Conservation (phyloP, 2,888 invertebrate genomes). For the Acleris laterana region DNA sequence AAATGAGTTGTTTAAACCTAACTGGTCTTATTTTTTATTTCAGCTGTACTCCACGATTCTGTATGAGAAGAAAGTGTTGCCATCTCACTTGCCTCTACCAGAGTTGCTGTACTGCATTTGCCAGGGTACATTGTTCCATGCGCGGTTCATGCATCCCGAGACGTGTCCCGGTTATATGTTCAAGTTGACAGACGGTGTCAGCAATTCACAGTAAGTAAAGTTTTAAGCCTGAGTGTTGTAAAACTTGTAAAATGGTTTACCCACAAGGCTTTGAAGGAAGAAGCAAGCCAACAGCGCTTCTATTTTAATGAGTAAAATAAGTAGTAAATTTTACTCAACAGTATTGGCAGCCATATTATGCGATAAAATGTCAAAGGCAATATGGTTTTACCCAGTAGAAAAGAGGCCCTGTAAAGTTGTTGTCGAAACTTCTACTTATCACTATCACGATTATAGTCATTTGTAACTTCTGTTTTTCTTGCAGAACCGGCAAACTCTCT, state of each 20-base stretch:
- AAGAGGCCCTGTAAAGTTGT: too few species aligned
- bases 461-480: constrained; percentile 44
- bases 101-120: constrained; percentile 77
- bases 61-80: constrained; percentile 74
- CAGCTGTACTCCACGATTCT: constrained; percentile 75
- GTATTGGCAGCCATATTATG: too few species aligned
- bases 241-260: too few species aligned
- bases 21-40: constrained; percentile 33
- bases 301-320: too few species aligned
- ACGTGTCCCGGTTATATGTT: constrained; percentile 78
- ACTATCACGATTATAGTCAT: background rate
- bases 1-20: too few species aligned
- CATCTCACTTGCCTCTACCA: constrained; percentile 67
- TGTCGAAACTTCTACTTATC: too few species aligned
- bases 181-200: constrained; percentile 71
- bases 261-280: too few species aligned
- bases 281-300: too few species aligned
- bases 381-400: too few species aligned
- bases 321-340: too few species aligned
- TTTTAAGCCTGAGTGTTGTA: background rate
- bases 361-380: too few species aligned
- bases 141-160: constrained; percentile 72
- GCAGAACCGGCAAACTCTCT: constrained; percentile 55
- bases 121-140: constrained; percentile 77
- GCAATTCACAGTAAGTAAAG: constrained; percentile 73